Evolutionary conservation across 2,113 vertebrate species (phyloP).

Genomic region (Sminthopsis crassicaudata): DNA sequence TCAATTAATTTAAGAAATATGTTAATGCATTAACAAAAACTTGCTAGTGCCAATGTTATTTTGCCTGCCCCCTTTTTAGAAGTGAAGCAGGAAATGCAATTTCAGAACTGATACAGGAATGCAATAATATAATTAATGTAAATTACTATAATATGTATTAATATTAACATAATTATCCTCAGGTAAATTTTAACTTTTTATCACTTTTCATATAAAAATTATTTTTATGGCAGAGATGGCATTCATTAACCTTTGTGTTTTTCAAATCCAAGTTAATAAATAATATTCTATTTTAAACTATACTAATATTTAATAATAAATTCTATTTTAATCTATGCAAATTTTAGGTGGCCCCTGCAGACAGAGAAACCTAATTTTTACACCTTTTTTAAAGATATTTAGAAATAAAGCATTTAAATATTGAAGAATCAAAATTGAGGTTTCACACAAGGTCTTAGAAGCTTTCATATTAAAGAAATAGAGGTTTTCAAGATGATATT

Average conservation of each 20-base stretch:
- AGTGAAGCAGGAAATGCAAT: constrained; percentile 1
- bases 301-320: neutral
- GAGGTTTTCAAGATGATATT: no score
- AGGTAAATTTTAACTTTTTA: neutral
- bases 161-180: constrained; percentile 26
- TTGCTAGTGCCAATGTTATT: constrained; percentile 19
- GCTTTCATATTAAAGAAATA: no score
- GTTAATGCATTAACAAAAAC: constrained; percentile 38
- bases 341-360: neutral
- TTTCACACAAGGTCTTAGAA: no score
- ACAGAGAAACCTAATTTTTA: neutral
- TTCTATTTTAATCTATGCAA: neutral
- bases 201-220: constrained; percentile 38
- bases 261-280: neutral
- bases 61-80: constrained; percentile 39
- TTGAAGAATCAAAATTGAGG: no score
- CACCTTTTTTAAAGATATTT: neutral
- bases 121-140: no score
- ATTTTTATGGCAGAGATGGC: neutral
- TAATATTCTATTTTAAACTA: neutral
- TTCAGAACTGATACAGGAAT: no score
- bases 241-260: constrained; percentile 20
- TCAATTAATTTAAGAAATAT: constrained; percentile 17
- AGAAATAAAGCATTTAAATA: no score
- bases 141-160: no score